Percentiles rank a stretch among this genome's conserved stretches.
Evolutionary conservation across 53 echinoderm and acorn worm species (phyloP).

Genomic region (Apostichopus leukothele): DNA sequence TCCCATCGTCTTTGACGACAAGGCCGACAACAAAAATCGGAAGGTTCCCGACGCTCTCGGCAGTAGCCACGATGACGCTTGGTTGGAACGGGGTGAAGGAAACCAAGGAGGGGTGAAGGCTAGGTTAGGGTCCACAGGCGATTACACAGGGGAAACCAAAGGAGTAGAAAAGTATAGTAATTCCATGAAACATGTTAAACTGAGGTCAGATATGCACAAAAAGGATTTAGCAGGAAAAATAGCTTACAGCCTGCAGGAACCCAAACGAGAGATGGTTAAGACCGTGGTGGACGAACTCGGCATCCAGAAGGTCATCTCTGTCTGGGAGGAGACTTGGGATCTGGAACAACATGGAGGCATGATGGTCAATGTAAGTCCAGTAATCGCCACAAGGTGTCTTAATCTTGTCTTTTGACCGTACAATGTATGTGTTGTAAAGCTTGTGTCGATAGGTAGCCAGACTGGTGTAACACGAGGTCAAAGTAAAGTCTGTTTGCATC

Average conservation of each 20-base stretch:
- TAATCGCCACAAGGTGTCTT: too few relatives aligned
- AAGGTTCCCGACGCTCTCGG: constrained; percentile 54
- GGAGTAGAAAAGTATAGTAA: constrained; percentile 58
- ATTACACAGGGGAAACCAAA: neutral
- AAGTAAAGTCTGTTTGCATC: too few relatives aligned
- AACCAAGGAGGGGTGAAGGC: constrained; percentile 15
- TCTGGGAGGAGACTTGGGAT: constrained; percentile 71
- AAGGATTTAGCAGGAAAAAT: constrained; percentile 74
- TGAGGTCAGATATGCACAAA: neutral
- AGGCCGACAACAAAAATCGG: constrained; percentile 15
- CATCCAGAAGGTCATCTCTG: constrained; percentile 64
- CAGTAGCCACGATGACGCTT: constrained; percentile 62
- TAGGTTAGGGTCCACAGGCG: neutral
- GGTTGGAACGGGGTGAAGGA: constrained; percentile 51
- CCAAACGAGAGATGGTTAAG: constrained; percentile 73
- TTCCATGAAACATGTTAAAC: neutral
- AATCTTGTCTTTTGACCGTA: too few relatives aligned
- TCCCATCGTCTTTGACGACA: constrained; percentile 20
- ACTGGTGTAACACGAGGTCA: too few relatives aligned
- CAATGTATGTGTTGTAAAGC: too few relatives aligned
- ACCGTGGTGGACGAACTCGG: constrained; percentile 79
- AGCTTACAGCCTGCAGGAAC: constrained; percentile 82
- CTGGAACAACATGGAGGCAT: constrained; percentile 85
- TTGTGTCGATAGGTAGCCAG: too few relatives aligned
- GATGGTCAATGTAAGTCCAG: constrained; percentile 71